These are phyloP conservation scores for Nannoperca australis DNA, from an alignment of 2,797 vertebrate species.

Conservation along the genomic window DNA sequence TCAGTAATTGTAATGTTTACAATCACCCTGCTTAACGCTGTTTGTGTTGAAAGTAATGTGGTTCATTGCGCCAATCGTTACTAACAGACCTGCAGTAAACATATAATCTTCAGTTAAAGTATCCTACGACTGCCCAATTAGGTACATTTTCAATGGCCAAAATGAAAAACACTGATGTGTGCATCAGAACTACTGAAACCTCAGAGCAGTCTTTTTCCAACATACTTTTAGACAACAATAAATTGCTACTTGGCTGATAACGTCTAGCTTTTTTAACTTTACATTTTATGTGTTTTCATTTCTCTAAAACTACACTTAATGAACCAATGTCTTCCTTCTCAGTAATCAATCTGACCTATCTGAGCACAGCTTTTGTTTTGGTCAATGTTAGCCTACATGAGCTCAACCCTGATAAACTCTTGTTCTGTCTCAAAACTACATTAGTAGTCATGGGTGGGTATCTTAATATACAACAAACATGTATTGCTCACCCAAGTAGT, in stretches of 20 bases:
- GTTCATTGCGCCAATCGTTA: not conserved
- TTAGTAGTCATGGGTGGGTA: not conserved
- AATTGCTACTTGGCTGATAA: not conserved
- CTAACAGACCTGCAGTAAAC: not conserved
- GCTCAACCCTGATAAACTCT: not conserved
- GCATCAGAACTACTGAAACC: not conserved
- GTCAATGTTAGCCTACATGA: not conserved
- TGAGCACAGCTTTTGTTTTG: not conserved
- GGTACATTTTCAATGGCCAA: not conserved
- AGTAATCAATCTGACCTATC: not conserved
- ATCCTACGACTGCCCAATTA: not conserved
- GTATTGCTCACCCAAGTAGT: too few species aligned
- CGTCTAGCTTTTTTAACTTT: not conserved
- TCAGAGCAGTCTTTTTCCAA: not conserved
- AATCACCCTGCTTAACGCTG: not conserved
- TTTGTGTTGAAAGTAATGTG: not conserved
- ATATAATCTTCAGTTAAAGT: not conserved
- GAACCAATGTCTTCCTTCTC: not conserved
- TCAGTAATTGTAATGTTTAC: not conserved
- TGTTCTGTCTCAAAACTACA: not conserved
- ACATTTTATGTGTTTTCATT: not conserved
- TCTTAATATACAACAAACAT: too few species aligned
- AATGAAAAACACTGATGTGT: not conserved
- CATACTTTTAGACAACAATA: not conserved
- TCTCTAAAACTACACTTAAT: not conserved